Base-by-base conservation (phyloP, 2,888 invertebrate species). In the Ormyrus thymus region DNA sequence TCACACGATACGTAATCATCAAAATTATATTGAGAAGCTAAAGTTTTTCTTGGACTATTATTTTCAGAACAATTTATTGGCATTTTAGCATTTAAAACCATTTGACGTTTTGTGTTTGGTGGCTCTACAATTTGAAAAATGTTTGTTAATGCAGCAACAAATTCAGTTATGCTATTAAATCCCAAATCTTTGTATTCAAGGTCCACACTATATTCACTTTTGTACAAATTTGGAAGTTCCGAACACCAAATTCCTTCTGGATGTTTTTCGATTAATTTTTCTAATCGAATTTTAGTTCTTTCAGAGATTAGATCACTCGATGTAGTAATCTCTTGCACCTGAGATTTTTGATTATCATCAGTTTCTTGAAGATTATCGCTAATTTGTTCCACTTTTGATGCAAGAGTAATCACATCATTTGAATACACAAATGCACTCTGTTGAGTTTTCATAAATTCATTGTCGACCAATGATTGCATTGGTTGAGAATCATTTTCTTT, bases 241-340 rank as follows among this genome's bases (percentile, higher is more conserved):
- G 87, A 84, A 70, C 89, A 89, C 86, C 86, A 87, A 45, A 90
- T 88, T 1, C 90, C 90, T 6, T 88, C 82, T 0, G 87, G 85
- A 83, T 86, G 64, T 53, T 86, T 85, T 56, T 84, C 76, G 9
- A 89, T 82, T 8, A 90, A 81, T 50, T 87, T 84, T 53, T 85
- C 72, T 9, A 90, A 81, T 43, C 87, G 84, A 15, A 81, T 66
- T 73, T 82, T 85, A 0, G 80, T 82, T 74, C 83, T 86, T 0
- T 84, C 81, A 13, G 76, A 84, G 5, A 90, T 80, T 0, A 87
- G 76, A 58, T 7, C 48, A 51, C 51, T 55, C 0, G 51, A 46
- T 13, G 11, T 29, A n/a, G 70, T 48, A 13, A 9, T 48, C 2
- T 62, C 6, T 9, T 29, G 29, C 29, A 29, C 4, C 29, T 29